Conservation (phyloP, 2,797 vertebrate genomes). For the Acipenser transmontanus region DNA sequence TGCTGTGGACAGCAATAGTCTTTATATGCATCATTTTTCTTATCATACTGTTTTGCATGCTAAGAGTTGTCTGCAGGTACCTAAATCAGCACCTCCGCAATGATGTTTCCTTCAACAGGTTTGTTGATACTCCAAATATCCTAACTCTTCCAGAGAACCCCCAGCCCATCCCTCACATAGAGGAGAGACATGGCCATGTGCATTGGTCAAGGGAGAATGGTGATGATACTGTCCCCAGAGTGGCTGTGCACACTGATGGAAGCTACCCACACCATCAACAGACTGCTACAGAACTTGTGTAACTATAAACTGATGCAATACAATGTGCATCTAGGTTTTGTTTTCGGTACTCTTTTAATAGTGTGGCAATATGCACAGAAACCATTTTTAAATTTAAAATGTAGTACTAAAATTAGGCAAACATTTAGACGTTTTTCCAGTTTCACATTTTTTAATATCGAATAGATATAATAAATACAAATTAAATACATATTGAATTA, state of each 20-base stretch:
- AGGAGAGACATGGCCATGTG: not conserved
- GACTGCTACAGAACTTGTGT: not conserved
- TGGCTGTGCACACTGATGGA: not conserved
- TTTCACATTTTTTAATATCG: too few relatives aligned
- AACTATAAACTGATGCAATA: not conserved
- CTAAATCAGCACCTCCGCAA: conserved; percentile 4
- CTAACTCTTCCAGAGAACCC: conserved; percentile 23
- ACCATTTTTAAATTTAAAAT: too few relatives aligned
- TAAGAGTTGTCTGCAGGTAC: conserved; percentile 4
- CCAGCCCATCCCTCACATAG: conserved; percentile 13
- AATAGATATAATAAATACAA: too few relatives aligned
- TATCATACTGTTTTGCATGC: conserved; percentile 14
- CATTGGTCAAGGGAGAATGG: not conserved
- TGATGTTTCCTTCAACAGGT: conserved; percentile 20
- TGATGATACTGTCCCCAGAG: not conserved
- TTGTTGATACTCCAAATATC: conserved; percentile 23
- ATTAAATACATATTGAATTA: too few relatives aligned
- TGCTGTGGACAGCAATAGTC: conserved; percentile 15
- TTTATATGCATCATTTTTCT: not conserved
- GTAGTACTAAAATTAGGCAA: too few relatives aligned
- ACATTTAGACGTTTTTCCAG: too few relatives aligned
- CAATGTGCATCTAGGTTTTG: not conserved
- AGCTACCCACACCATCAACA: not conserved
- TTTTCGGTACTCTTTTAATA: too few relatives aligned
- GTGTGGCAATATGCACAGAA: too few relatives aligned